Conservation (phyloP, 2,113 vertebrate species). For the Sinocyclocheilus rhinocerous region DNA sequence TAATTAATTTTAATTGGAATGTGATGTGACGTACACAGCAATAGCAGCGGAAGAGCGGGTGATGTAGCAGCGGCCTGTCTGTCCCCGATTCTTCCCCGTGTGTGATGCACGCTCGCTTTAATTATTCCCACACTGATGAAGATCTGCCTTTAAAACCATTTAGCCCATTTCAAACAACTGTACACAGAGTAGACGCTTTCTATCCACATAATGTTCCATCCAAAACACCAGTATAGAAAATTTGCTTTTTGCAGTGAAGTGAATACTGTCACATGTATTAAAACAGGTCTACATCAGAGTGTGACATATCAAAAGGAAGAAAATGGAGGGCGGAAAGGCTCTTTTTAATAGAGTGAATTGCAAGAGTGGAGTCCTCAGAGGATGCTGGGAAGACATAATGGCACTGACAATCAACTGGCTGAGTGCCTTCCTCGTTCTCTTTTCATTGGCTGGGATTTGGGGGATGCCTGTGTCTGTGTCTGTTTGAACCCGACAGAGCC, state of each 20-base stretch:
- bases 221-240: neutral
- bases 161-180: slow-evolving; percentile 6
- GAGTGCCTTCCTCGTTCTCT: slow-evolving; percentile 59
- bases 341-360: slow-evolving; percentile 67
- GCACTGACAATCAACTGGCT: slow-evolving; percentile 71
- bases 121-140: slow-evolving; percentile 45
- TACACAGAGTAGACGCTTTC: neutral
- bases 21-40: slow-evolving; percentile 51
- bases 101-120: slow-evolving; percentile 21
- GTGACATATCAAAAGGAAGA: slow-evolving; percentile 67
- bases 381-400: slow-evolving; percentile 66
- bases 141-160: slow-evolving; percentile 54
- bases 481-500: slow-evolving; percentile 31
- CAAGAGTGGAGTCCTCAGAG: slow-evolving; percentile 56
- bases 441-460: slow-evolving; percentile 41
- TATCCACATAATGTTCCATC: neutral
- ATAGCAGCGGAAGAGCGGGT: neutral
- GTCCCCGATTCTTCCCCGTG: slow-evolving; percentile 13
- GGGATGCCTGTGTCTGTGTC: slow-evolving; percentile 55
- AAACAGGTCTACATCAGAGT: slow-evolving; percentile 67
- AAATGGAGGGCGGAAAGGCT: slow-evolving; percentile 59
- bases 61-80: slow-evolving; percentile 11
- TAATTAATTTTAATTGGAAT: slow-evolving; percentile 64
- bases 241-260: slow-evolving; percentile 58
- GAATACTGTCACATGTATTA: slow-evolving; percentile 72